Conservation (phyloP, 2,113 vertebrate species). For the Ailuropoda melanoleuca region DNA sequence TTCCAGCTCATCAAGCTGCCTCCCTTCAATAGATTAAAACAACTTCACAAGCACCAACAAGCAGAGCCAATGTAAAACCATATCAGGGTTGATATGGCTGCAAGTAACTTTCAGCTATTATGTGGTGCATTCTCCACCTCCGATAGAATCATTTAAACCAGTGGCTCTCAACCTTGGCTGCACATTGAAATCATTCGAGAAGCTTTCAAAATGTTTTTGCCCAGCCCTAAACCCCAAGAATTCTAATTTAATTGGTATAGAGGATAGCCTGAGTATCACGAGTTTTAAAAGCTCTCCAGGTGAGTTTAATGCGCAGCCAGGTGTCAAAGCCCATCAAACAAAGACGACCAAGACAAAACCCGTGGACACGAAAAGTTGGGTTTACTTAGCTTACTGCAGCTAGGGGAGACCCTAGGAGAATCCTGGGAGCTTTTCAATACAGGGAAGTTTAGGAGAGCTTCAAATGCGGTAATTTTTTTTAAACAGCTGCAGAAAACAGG, state of each 20-base stretch:
- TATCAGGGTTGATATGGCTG: not conserved
- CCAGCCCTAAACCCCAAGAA: not conserved
- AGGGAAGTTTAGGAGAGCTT: not conserved
- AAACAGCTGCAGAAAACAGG: not conserved
- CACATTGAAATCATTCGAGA: constrained; percentile 23
- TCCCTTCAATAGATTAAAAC: constrained; percentile 10
- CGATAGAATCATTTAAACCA: not conserved
- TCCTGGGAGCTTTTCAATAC: not conserved
- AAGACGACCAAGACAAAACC: not conserved
- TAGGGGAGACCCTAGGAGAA: not conserved
- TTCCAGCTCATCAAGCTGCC: constrained; percentile 53
- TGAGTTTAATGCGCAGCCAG: constrained; percentile 13
- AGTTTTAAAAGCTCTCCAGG: not conserved
- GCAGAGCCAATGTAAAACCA: not conserved
- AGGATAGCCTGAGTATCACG: not conserved
- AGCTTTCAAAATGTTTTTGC: not conserved
- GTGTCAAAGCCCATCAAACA: not conserved
- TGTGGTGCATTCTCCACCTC: not conserved
- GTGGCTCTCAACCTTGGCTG: not conserved
- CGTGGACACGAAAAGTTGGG: not conserved
- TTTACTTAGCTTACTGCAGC: not conserved
- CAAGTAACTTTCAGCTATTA: not conserved
- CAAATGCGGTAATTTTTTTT: not conserved
- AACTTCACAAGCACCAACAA: constrained; percentile 39
- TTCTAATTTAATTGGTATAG: constrained; percentile 26